A percentile compares a stretch with the other conserved stretches of the same genome.
These are phyloP conservation scores for Leucophenga montana DNA, from an alignment of 2,888 invertebrate species.

Conservation along the genomic window DNA sequence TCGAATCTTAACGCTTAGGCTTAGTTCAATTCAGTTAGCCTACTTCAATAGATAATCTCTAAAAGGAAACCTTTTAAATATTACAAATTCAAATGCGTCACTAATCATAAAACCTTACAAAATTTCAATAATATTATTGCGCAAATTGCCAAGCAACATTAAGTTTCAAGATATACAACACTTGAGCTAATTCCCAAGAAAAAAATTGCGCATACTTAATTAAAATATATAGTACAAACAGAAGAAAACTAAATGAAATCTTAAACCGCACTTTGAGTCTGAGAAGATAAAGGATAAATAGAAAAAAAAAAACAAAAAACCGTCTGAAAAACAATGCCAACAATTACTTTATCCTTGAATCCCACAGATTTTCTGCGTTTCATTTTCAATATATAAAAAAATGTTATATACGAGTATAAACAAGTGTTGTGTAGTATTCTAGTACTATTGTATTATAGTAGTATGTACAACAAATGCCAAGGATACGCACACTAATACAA, in stretches of 20 bases:
- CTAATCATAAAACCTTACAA: no score
- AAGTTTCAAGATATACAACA: background rate
- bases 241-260: background rate
- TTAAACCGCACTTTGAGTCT: no score
- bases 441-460: no score
- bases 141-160: background rate
- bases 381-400: background rate
- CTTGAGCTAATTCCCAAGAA: background rate
- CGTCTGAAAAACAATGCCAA: background rate
- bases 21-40: no score
- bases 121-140: no score
- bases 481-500: conserved; percentile 38
- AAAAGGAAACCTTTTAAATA: no score
- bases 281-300: no score
- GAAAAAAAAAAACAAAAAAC: background rate
- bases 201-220: conserved; percentile 14
- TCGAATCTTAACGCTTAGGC: no score
- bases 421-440: no score
- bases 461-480: conserved; percentile 33
- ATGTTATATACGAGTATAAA: background rate
- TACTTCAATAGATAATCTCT: no score
- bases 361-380: background rate
- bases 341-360: background rate
- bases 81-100: no score
- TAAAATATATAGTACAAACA: conserved; percentile 13